A percentile compares a stretch with the other conserved stretches of the same genome.
Evolutionary conservation across 2,113 vertebrate genomes (phyloP).

Genomic region (Microtus ochrogaster): DNA sequence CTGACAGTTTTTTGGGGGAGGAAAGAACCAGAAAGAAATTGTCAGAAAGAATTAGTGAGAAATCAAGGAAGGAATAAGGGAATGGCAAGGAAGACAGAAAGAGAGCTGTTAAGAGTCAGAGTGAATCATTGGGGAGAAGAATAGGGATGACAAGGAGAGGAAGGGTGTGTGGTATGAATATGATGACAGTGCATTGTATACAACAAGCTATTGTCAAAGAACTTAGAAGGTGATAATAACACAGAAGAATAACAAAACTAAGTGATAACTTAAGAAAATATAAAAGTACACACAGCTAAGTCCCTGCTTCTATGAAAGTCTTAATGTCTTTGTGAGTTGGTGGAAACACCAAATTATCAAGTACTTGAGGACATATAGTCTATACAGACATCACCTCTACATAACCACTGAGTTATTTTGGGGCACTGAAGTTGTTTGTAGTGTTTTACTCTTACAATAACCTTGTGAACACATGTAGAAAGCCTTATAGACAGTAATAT

Average conservation of each 20-base stretch:
- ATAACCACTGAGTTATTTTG: not conserved
- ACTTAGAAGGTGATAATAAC: not conserved
- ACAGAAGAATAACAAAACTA: not conserved
- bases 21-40: not conserved
- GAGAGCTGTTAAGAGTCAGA: not conserved
- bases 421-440: not conserved
- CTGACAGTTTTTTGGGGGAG: not conserved
- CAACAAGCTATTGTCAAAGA: not conserved
- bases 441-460: not conserved
- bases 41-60: not conserved
- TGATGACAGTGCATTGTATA: not conserved
- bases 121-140: not conserved
- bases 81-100: not conserved
- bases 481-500: not conserved
- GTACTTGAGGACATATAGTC: not conserved
- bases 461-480: too few species aligned
- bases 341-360: not conserved
- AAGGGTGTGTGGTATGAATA: not conserved
- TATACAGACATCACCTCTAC: too few species aligned
- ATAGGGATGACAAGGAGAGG: not conserved
- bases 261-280: not conserved
- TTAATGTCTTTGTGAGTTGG: not conserved
- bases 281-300: not conserved
- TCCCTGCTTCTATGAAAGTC: not conserved
- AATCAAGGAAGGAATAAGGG: not conserved